Conservation (phyloP, 1,140 invertebrate species). For the Goniozus legneri region DNA sequence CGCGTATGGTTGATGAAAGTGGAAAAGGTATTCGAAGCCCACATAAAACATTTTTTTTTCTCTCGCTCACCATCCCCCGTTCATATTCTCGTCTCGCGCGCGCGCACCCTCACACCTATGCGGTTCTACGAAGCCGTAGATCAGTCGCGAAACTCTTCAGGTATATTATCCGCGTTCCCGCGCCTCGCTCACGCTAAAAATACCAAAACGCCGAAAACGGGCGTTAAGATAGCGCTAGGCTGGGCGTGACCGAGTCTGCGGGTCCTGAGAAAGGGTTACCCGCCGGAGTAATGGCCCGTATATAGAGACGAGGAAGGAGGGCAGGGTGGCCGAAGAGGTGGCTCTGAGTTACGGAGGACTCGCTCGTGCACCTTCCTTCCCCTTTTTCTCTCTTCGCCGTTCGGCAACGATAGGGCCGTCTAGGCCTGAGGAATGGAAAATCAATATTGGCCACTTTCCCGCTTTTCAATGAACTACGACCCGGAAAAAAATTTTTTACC, state of each 20-base stretch:
- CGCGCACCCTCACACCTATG: too few relatives aligned
- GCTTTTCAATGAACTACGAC: too few relatives aligned
- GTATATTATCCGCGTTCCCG: slow-evolving; percentile 30
- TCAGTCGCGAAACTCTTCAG: slow-evolving; percentile 18
- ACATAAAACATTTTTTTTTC: too few relatives aligned
- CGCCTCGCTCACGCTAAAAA: slow-evolving; percentile 33
- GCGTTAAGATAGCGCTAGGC: slow-evolving; percentile 37
- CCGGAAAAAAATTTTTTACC: not conserved
- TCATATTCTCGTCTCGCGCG: too few relatives aligned
- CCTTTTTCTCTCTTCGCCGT: slow-evolving; percentile 4
- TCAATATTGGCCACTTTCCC: slow-evolving; percentile 21
- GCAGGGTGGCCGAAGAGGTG: not conserved
- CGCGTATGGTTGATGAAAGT: too few relatives aligned
- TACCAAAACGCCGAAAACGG: slow-evolving; percentile 32
- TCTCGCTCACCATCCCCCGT: too few relatives aligned
- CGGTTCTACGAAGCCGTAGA: slow-evolving; percentile 27
- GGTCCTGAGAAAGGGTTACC: slow-evolving; percentile 34
- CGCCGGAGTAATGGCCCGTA: slow-evolving; percentile 27
- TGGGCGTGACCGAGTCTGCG: slow-evolving; percentile 32
- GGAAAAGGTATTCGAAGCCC: too few relatives aligned
- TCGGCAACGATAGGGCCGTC: slow-evolving; percentile 10
- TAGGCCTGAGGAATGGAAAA: slow-evolving; percentile 26
- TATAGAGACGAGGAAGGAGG: not conserved
- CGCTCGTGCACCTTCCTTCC: slow-evolving; percentile 3
- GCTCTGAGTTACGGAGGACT: not conserved